These are phyloP conservation scores for Anisognathus igniventris DNA, from an alignment of 2,797 vertebrate genomes.

Conservation along the genomic window DNA sequence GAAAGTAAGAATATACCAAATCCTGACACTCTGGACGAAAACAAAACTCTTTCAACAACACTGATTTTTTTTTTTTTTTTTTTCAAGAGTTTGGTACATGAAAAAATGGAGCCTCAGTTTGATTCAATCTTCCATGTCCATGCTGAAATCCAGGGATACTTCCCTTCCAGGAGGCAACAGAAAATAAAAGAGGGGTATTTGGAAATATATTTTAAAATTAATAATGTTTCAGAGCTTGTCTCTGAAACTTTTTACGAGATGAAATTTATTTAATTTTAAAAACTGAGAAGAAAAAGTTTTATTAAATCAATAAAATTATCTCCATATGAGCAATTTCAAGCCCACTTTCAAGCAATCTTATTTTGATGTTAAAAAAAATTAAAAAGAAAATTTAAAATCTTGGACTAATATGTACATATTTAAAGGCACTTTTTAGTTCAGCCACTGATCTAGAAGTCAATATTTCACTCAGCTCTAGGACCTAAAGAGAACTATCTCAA, in stretches of 20 bases:
- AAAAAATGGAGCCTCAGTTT: not conserved
- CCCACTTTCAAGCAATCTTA: not conserved
- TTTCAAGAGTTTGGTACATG: not conserved
- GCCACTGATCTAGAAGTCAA: conserved; percentile 28
- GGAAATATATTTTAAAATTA: not conserved
- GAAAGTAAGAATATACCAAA: not conserved
- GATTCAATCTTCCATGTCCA: not conserved
- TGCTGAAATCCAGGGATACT: not conserved
- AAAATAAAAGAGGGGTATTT: not conserved
- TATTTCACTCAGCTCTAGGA: conserved; percentile 24
- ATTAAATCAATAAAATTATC: not conserved
- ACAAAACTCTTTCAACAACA: fast-evolving
- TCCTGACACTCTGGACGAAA: not conserved
- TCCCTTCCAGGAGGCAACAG: not conserved
- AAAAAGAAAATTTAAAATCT: not conserved
- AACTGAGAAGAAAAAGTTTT: not conserved
- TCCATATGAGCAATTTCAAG: not conserved
- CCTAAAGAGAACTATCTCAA: conserved; percentile 28
- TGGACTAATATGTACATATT: not conserved
- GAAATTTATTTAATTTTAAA: not conserved
- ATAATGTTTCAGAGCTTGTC: not conserved
- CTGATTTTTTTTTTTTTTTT: too few relatives aligned
- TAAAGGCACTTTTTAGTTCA: not conserved
- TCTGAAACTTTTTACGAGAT: not conserved
- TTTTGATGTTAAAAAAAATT: not conserved